Evolutionary conservation across 2,888 invertebrate genomes (phyloP), one percentile per base, ranked within the genome.

Genomic region (Drosophila multiciliata): DNA sequence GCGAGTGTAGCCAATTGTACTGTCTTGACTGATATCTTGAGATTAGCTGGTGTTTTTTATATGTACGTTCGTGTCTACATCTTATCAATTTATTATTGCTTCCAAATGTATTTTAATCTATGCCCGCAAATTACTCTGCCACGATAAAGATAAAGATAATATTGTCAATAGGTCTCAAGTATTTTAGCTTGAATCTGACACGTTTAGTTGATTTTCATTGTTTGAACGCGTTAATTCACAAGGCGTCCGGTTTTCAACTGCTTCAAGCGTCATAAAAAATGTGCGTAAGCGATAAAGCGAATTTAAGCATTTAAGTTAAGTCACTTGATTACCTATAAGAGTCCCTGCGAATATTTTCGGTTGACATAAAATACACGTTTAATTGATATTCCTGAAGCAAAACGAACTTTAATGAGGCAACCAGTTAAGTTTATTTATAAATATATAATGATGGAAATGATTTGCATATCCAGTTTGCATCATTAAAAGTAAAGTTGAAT

Each of bases 21-120:
- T 73, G 59, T 42, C 52, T 62, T 55, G 32, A 73, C 69, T 82
- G 75, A 82, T 86, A 86, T 87, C 84, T 81, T 77, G 67, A 81
- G 86, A 85, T 86, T 85, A 55, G 64, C 77, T 57, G 36, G 75
- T 75, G 64, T 15, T 26, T 36, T 36, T 23, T 38, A n/a, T 17
- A 11, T 29, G 26, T 38, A 9, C 26, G 26, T n/a, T 72, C 38
- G 38, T 42, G 52, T 58, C 42, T 48, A n/a, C 60, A 70, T 77
- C 87, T 85, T 85, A 87, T 87, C 85, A 63, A 73, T 38, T 58
- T 62, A 54, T 75, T 75, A 72, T 78, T 79, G 66, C 66, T 38
- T 54, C 35, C 64, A 66, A 68, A 61, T 38, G 52, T 32, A 59
- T n/a, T 52, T 70, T 84, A 87, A 84, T 87, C 81, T 86, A 63